phyloP scores from a whole-genome alignment of 2,113 vertebrate genomes.

The Diadophis punctatus region DNA sequence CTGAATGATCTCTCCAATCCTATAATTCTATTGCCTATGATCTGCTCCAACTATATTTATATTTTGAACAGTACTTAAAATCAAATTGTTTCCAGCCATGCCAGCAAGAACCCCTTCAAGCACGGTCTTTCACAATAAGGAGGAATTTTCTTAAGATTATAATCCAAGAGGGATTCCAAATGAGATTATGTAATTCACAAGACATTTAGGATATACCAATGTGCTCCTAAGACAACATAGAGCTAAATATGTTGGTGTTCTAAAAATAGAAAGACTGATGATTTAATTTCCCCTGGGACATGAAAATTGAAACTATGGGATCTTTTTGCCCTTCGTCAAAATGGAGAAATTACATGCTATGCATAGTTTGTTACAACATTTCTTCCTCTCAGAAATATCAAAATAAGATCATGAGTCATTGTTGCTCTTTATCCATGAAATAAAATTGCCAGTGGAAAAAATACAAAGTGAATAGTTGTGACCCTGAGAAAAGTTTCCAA shows the following conservation, averaged over 20 bases:
- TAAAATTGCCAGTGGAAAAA: slow-evolving; percentile 4
- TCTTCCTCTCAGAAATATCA: background rate
- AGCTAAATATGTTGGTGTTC: background rate
- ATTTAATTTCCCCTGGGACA: fast-evolving
- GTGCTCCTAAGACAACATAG: background rate
- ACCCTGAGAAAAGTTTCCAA: slow-evolving; percentile 49
- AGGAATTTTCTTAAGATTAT: background rate
- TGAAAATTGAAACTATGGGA: background rate
- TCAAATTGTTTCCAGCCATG: background rate
- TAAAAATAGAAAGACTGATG: background rate
- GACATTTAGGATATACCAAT: background rate
- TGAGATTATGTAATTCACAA: background rate
- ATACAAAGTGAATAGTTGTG: slow-evolving; percentile 42
- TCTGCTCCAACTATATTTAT: background rate
- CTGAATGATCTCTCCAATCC: background rate
- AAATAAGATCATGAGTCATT: slow-evolving; percentile 2
- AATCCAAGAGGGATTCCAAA: background rate
- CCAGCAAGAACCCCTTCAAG: background rate
- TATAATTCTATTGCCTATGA: background rate
- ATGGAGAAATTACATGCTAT: background rate
- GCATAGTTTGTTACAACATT: slow-evolving; percentile 16
- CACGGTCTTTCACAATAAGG: background rate
- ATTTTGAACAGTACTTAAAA: slow-evolving; percentile 5
- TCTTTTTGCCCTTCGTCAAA: slow-evolving; percentile 1
- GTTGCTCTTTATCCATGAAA: slow-evolving; percentile 3